Evolutionary conservation across 2,888 invertebrate species (phyloP).

Genomic region (Agriotes lineatus): DNA sequence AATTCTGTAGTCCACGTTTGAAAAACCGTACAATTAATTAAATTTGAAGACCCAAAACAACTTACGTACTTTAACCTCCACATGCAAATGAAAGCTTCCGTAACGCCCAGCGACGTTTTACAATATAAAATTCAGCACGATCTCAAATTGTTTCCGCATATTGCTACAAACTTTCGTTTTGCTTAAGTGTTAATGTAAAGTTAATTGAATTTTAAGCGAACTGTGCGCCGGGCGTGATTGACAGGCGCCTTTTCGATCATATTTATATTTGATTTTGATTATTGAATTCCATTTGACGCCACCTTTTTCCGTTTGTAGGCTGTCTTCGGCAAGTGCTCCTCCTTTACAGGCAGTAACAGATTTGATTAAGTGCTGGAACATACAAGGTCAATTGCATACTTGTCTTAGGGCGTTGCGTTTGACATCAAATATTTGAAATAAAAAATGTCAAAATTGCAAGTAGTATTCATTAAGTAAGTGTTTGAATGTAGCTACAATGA

Average conservation of each 20-base stretch:
- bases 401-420: no score
- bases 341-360: not conserved
- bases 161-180: not conserved
- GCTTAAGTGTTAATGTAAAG: constrained; percentile 1
- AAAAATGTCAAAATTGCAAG: no score
- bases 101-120: not conserved
- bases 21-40: no score
- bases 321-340: not conserved
- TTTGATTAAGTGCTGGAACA: no score
- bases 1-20: no score
- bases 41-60: no score
- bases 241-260: not conserved
- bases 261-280: not conserved
- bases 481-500: no score
- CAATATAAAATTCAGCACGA: not conserved
- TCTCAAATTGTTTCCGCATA: not conserved
- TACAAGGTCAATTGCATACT: no score
- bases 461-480: no score
- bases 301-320: not conserved
- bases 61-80: no score
- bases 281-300: constrained; percentile 5
- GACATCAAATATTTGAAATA: no score
- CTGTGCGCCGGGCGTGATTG: not conserved
- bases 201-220: constrained; percentile 14
- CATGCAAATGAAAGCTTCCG: not conserved